phyloP scores from a whole-genome alignment of 2,888 invertebrate species.

The Polydesmus complanatus region DNA sequence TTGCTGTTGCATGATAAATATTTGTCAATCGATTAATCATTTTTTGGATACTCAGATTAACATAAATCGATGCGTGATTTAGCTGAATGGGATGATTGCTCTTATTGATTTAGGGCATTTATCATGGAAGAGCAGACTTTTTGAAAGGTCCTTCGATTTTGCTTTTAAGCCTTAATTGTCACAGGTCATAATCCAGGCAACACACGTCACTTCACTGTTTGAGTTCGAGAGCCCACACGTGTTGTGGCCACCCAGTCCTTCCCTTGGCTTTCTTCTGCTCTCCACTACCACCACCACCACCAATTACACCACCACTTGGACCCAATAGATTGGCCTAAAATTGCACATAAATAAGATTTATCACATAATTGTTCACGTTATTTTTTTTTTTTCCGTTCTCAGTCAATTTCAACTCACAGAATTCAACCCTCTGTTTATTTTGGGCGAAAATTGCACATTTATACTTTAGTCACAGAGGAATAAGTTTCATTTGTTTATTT shows the following conservation, averaged over 20 bases:
- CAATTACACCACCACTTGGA: conserved; percentile 6
- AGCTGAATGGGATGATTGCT: no score
- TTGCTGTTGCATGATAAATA: not conserved
- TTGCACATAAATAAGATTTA: not conserved
- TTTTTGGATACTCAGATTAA: not conserved
- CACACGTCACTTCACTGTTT: no score
- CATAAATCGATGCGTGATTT: not conserved
- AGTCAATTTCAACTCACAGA: not conserved
- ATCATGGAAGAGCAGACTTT: no score
- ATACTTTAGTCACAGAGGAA: no score
- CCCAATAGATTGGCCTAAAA: conserved; percentile 13
- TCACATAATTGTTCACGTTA: no score
- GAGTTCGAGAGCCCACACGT: conserved; percentile 62
- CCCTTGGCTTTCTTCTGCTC: conserved; percentile 46
- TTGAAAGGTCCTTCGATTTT: no score
- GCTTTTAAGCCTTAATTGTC: no score
- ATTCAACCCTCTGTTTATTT: not conserved
- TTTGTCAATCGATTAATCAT: not conserved
- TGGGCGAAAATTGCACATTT: not conserved
- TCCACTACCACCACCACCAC: not conserved
- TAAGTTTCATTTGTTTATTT: no score
- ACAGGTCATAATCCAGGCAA: no score
- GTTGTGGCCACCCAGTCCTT: conserved; percentile 92
- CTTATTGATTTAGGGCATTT: no score
- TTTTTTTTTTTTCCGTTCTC: no score